Conservation (phyloP, 2,888 invertebrate species). For the Candidula unifasciata region DNA sequence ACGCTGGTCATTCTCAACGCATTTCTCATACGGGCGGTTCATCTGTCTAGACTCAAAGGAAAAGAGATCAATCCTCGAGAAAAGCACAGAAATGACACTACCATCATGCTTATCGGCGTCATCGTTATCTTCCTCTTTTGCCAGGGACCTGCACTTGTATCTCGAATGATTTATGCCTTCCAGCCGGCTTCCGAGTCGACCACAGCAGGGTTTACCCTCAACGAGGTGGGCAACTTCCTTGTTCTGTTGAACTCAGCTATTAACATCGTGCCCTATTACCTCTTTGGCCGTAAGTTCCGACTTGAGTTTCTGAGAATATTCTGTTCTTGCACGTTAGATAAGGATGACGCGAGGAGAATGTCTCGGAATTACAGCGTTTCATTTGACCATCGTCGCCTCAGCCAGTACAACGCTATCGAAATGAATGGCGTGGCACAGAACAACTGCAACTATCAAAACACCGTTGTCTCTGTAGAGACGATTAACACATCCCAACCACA, state of each 20-base stretch:
- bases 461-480: neutral
- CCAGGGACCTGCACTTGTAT: slow-evolving; percentile 77
- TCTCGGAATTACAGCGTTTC: slow-evolving; percentile 67
- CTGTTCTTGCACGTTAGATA: slow-evolving; percentile 69
- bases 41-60: slow-evolving; percentile 71
- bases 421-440: slow-evolving; percentile 49
- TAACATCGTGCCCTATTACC: slow-evolving; percentile 78
- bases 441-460: neutral
- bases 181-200: slow-evolving; percentile 53
- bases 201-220: slow-evolving; percentile 68
- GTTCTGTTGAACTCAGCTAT: slow-evolving; percentile 77
- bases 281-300: slow-evolving; percentile 77
- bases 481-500: neutral
- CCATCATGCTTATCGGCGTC: slow-evolving; percentile 77
- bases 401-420: slow-evolving; percentile 53
- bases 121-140: slow-evolving; percentile 77
- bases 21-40: slow-evolving; percentile 76
- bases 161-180: slow-evolving; percentile 76
- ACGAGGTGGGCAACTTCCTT: slow-evolving; percentile 76
- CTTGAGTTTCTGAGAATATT: slow-evolving; percentile 74
- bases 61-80: slow-evolving; percentile 74
- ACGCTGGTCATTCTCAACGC: slow-evolving; percentile 75
- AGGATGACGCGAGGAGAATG: slow-evolving; percentile 63
- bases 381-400: slow-evolving; percentile 60
- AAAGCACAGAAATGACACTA: slow-evolving; percentile 76